These are phyloP conservation scores for Drosophila varians DNA, from an alignment of 1,140 invertebrate species.

Conservation along the genomic window DNA sequence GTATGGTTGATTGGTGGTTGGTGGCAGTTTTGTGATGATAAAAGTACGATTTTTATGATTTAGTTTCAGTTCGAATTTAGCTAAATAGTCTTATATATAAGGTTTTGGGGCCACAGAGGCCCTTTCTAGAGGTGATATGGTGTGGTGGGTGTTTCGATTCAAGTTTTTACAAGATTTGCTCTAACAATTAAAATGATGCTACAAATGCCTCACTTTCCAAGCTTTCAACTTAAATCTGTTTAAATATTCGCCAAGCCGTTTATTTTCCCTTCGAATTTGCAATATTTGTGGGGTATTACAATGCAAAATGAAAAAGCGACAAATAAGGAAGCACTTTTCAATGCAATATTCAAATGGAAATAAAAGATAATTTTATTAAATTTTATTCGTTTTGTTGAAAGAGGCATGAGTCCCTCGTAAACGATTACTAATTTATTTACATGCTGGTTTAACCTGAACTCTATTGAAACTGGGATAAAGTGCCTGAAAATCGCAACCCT, in stretches of 20 bases:
- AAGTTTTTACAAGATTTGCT: conserved; percentile 20
- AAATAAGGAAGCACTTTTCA: not conserved
- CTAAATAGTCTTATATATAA: conserved; percentile 32
- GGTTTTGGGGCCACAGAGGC: conserved; percentile 23
- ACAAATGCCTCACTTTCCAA: not conserved
- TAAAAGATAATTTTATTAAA: no score
- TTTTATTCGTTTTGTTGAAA: no score
- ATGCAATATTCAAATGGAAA: not conserved
- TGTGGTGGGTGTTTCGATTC: conserved; percentile 40
- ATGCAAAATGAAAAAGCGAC: not conserved
- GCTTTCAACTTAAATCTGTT: not conserved
- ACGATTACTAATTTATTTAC: not conserved
- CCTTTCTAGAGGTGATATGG: conserved; percentile 41
- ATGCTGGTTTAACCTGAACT: not conserved
- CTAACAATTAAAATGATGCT: conserved; percentile 26
- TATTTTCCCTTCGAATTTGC: not conserved
- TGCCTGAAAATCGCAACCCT: not conserved
- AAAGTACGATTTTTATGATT: conserved; percentile 70
- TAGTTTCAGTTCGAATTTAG: conserved; percentile 56
- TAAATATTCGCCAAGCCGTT: not conserved
- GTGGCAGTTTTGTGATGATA: conserved; percentile 70
- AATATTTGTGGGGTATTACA: not conserved
- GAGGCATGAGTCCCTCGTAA: not conserved
- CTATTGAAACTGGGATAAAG: not conserved
- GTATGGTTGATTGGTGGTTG: conserved; percentile 52